These are phyloP conservation scores for Melanerpes formicivorus DNA, from an alignment of 2,113 vertebrate species.

Conservation along the genomic window DNA sequence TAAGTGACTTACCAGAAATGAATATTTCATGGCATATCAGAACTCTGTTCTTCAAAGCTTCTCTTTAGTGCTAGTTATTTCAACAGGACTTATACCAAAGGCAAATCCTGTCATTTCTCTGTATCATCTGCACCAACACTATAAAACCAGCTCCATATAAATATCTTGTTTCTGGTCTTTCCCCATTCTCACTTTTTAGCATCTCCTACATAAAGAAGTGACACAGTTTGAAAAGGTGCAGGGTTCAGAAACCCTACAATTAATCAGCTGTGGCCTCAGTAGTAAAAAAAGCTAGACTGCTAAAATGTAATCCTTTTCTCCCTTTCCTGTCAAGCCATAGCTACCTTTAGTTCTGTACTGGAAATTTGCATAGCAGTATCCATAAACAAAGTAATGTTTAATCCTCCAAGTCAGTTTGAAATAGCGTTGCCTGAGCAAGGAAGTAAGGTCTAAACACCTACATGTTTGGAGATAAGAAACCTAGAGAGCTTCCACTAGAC, in stretches of 20 bases:
- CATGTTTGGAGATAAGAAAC: background rate
- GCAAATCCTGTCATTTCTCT: constrained; percentile 3
- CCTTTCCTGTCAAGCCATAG: background rate
- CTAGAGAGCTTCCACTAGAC: background rate
- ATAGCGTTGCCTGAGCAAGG: background rate
- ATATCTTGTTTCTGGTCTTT: background rate
- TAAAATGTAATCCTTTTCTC: background rate
- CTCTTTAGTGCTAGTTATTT: constrained; percentile 44
- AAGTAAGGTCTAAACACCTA: background rate
- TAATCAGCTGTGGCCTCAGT: background rate
- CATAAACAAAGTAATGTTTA: background rate
- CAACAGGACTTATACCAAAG: background rate
- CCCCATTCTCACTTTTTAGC: background rate
- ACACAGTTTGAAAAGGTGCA: background rate
- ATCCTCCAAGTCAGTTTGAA: background rate
- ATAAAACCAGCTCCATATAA: background rate
- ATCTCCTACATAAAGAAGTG: background rate
- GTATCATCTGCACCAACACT: background rate
- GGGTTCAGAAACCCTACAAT: background rate
- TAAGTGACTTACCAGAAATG: constrained; percentile 19
- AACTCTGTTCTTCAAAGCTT: constrained; percentile 3
- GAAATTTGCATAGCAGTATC: background rate
- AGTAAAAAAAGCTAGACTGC: background rate
- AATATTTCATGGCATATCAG: constrained; percentile 17
- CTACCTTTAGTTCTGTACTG: background rate